Evolutionary conservation across 2,113 vertebrate species (phyloP).

Genomic region (Jaculus jaculus): DNA sequence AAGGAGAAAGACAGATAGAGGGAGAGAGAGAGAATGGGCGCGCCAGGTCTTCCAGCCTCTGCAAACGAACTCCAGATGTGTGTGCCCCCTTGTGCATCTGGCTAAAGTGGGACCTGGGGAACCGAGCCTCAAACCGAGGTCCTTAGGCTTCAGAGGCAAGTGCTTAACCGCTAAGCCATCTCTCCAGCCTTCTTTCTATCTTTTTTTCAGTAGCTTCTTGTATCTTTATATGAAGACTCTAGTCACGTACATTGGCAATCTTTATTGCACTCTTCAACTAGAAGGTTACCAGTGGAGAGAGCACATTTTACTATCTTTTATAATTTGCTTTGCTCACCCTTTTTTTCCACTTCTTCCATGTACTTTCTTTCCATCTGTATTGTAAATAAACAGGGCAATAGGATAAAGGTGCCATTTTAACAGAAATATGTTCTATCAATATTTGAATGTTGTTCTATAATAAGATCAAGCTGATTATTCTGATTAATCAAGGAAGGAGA

Average conservation of each 20-base stretch:
- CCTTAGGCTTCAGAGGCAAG: no score
- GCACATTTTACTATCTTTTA: neutral
- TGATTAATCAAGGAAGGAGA: neutral
- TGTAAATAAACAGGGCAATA: neutral
- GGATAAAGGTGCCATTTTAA: neutral
- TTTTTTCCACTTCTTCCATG: neutral
- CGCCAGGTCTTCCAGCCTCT: no score
- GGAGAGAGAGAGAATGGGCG: no score
- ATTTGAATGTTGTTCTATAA: neutral
- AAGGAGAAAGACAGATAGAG: no score
- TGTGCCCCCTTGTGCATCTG: no score
- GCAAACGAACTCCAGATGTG: no score
- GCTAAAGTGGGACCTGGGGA: no score
- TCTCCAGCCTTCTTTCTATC: no score
- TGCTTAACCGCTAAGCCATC: no score
- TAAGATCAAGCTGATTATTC: neutral
- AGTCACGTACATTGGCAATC: neutral
- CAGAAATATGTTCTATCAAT: neutral
- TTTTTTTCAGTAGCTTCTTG: neutral
- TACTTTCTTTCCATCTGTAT: neutral
- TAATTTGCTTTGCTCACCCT: no score
- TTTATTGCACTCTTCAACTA: slow-evolving; percentile 18
- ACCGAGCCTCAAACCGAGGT: no score
- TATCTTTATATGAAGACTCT: slow-evolving; percentile 21
- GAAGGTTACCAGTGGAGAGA: slow-evolving; percentile 32